These are phyloP conservation scores for Nomada ruficornis DNA, from an alignment of 2,888 invertebrate genomes.

Conservation along the genomic window DNA sequence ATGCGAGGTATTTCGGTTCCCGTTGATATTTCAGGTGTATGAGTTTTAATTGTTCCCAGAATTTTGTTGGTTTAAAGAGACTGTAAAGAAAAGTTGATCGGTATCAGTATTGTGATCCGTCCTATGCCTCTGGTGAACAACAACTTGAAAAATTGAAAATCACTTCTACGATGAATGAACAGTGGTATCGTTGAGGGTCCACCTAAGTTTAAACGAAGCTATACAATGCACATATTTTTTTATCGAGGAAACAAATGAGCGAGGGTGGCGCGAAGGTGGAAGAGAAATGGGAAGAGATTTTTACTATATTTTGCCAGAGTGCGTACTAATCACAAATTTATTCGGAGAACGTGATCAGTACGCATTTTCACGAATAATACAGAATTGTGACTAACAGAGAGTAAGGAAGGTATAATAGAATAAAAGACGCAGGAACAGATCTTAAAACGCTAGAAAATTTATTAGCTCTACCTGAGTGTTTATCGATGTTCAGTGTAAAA, in stretches of 20 bases:
- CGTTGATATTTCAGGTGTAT: neutral
- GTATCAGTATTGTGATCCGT: conserved; percentile 50
- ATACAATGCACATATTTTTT: conserved; percentile 73
- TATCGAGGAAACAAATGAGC: conserved; percentile 54
- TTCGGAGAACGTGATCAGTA: neutral
- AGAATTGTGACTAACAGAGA: conserved; percentile 2
- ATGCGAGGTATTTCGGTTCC: neutral
- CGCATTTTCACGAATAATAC: conserved; percentile 8
- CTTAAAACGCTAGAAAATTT: conserved; percentile 58
- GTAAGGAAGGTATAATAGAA: conserved; percentile 2
- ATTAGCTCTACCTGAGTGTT: conserved; percentile 72
- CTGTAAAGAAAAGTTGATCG: neutral
- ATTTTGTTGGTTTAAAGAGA: neutral
- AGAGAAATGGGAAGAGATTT: conserved; percentile 19
- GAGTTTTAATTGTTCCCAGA: neutral
- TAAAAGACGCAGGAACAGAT: conserved; percentile 6
- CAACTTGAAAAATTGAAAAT: conserved; percentile 25
- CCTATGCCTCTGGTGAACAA: conserved; percentile 35
- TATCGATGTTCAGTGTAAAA: conserved; percentile 78
- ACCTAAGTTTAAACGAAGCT: conserved; percentile 62
- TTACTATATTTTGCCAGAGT: conserved; percentile 41
- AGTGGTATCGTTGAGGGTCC: conserved; percentile 63
- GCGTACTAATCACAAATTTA: conserved; percentile 12
- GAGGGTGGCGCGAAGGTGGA: neutral
- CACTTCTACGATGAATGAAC: conserved; percentile 34